Evolutionary conservation across 2,113 vertebrate species (phyloP), one percentile per base, ranked within the genome.

Genomic region (Dunckerocampus dactyliophorus): DNA sequence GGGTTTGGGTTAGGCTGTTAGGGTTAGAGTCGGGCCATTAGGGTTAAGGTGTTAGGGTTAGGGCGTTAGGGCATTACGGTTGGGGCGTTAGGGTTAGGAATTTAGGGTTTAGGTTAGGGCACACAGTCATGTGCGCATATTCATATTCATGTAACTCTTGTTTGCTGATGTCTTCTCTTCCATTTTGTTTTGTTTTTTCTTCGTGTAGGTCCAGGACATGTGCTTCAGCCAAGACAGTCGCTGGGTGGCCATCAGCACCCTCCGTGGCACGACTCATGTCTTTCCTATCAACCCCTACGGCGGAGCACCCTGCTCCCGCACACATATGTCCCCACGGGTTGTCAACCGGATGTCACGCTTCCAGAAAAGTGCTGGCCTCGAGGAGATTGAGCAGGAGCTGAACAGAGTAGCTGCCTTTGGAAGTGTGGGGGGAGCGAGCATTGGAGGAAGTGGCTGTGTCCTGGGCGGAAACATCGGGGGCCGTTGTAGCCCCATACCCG

Each of bases 291-390:
- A 97, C 42, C 94, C 96, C 0, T 99, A 99, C 0, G 97, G 97
- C 0, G 95, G 97, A 0, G 91, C 93, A 56, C 95, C 96, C 43
- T 98, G 96, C 1, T 94, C 95, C 14, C 92, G 96, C 8, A 98
- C 97, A 0, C 96, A 99, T 75, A 95, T 96, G 94, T 98, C 96
- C 1, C 95, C 95, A 0, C 91, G 95, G 0, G 97, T 99, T 19
- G 97, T 98, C 43, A 98, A 98, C 77, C 93, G 97, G 67, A 95
- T 99, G 93, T 98, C 95, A 70, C 95, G 96, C 59, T 99, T 99
- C 85, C 97, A 99, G 72, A 98, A 98, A 85, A 99, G 97, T 2
- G 97, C 97, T 0, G 97, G 97, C 14, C 82, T 99, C 76, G 97
- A 98, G 77, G 97, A 99, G 80, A 99, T 99, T 3, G 96, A 98